A percentile compares a stretch with the other conserved stretches of the same genome.
Conservation (phyloP, 2,113 vertebrate genomes). For the Dromiciops gliroides region DNA sequence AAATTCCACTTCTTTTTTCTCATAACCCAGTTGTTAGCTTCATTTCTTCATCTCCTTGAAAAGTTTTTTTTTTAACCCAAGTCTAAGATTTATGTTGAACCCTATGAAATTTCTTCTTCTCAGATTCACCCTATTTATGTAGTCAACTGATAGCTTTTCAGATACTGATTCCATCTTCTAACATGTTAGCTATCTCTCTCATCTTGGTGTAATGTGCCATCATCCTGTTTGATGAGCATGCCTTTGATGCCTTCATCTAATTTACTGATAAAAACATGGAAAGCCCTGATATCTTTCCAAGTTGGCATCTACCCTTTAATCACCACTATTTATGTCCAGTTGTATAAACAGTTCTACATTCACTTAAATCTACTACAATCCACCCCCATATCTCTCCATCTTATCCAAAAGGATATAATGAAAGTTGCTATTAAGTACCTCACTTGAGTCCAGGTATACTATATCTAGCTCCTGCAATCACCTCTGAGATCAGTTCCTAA, state of each 20-base stretch:
- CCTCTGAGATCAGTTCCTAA: background rate
- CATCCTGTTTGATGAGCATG: background rate
- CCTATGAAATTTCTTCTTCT: background rate
- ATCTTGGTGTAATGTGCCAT: background rate
- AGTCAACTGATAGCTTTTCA: background rate
- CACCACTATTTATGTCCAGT: background rate
- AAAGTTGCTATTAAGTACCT: background rate
- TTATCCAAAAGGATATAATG: background rate
- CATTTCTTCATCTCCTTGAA: background rate
- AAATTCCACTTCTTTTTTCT: background rate
- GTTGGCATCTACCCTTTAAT: background rate
- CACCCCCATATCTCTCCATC: background rate
- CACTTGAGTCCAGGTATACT: background rate
- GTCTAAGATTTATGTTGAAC: background rate
- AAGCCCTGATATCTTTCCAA: background rate
- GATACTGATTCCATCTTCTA: background rate
- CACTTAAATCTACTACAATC: background rate
- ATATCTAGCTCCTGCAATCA: background rate
- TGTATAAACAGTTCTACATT: background rate
- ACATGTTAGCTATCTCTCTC: background rate
- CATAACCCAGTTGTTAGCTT: background rate
- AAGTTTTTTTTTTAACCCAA: background rate
- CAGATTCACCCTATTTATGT: background rate
- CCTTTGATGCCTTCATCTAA: background rate
- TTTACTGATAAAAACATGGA: background rate